Base-by-base conservation (phyloP, 37 sponge, comb jelly and placozoan species). In the Dysidea cf. avara region DNA sequence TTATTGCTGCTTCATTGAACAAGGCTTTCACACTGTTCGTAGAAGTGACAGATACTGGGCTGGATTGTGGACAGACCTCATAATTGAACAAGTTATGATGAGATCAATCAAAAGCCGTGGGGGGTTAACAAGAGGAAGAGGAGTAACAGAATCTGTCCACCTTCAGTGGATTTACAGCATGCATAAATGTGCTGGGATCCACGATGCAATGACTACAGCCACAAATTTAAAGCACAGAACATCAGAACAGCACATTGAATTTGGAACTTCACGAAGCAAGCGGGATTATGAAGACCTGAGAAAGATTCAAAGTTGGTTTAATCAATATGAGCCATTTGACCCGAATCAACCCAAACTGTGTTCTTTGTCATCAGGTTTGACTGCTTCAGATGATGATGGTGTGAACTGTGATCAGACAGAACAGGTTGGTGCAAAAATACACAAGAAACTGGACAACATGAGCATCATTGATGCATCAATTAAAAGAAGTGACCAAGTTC, bases 31-130 rank as follows among this genome's bases (percentile, higher is more conserved):
- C n/a, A n/a, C n/a, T n/a, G n/a, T n/a, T n/a, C n/a, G n/a, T n/a
- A n/a, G n/a, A 66, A 66, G 68, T 43, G 38, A 56, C 47, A 66
- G 61, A 53, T 66, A 68, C 54, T 68, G 68, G 79, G 55, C 79
- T 67, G 69, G 79, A 22, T 20, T 67, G 37, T 78, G 79, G 79
- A 66, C 69, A 21, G 69, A 78, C 32, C 26, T 78, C 12, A 31
- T 25, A 11, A 55, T 68, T 50, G 79, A 78, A 48, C 76, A 75
- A 24, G 54, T 75, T 38, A 54, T 78, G 79, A 78, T 78, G 58
- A n/a, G n/a, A n/a, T 32, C 32, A 59, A n/a, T n/a, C n/a, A n/a
- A n/a, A n/a, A n/a, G n/a, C n/a, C n/a, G n/a, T n/a, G n/a, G n/a
- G n/a, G n/a, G n/a, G n/a, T n/a, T n/a, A n/a, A n/a, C n/a, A n/a